These are phyloP conservation scores for Stichodactyla helianthus DNA, from an alignment of 64 coral and sea anemone genomes.

Conservation along the genomic window DNA sequence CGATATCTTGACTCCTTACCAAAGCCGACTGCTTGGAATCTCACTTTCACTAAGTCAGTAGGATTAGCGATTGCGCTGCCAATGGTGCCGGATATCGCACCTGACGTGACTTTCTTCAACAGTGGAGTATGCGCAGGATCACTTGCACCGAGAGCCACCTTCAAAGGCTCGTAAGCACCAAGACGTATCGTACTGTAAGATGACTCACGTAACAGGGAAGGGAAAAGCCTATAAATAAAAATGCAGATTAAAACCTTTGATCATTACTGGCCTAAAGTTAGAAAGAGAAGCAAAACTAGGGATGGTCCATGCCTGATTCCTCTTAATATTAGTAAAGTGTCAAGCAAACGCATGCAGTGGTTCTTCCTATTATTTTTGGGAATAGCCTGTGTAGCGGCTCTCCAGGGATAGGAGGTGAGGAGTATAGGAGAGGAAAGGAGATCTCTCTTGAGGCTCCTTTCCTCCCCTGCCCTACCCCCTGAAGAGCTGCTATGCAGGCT, in stretches of 20 bases:
- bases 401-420: background rate
- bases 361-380: too few species aligned
- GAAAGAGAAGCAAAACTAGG: too few species aligned
- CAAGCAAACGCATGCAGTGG: too few species aligned
- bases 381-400: background rate
- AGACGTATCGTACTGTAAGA: constrained; percentile 96
- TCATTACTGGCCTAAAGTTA: too few species aligned
- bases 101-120: constrained; percentile 93
- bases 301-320: too few species aligned
- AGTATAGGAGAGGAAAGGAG: too few species aligned
- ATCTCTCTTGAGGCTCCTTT: too few species aligned
- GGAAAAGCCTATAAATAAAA: constrained; percentile 51
- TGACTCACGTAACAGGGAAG: constrained; percentile 80
- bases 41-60: constrained; percentile 90
- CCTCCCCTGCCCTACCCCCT: too few species aligned
- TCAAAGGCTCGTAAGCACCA: constrained; percentile 92
- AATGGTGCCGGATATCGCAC: constrained; percentile 87
- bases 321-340: too few species aligned
- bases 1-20: constrained; percentile 48
- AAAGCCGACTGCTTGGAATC: constrained; percentile 72
- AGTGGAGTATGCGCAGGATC: constrained; percentile 79
- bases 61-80: constrained; percentile 91
- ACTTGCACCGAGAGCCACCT: constrained; percentile 69
- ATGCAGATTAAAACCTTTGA: background rate
- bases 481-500: background rate